These are phyloP conservation scores for Esox niger DNA, from an alignment of 2,113 vertebrate genomes.

Conservation along the genomic window DNA sequence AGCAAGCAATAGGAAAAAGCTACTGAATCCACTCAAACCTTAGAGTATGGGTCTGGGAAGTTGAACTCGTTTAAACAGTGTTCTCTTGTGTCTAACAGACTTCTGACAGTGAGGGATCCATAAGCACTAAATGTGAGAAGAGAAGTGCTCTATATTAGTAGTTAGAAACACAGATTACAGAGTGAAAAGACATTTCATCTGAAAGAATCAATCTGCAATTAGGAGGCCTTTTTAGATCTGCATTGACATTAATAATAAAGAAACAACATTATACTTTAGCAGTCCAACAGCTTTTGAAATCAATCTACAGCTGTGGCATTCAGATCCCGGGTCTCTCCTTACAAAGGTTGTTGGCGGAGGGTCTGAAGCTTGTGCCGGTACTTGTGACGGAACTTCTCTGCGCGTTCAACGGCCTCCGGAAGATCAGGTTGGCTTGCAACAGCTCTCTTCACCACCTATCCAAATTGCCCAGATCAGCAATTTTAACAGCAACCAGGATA, in stretches of 20 bases:
- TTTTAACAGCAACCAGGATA: background rate
- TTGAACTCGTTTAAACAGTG: conserved; percentile 98
- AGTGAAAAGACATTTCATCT: background rate
- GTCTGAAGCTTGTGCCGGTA: conserved; percentile 95
- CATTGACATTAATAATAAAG: conserved; percentile 40
- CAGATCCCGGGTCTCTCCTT: conserved; percentile 51
- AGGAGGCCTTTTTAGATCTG: conserved; percentile 16
- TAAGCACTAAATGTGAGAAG: conserved; percentile 82
- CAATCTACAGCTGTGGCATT: background rate
- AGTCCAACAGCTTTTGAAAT: conserved; percentile 13
- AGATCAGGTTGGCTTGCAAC: conserved; percentile 90
- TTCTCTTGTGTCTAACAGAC: conserved; percentile 94
- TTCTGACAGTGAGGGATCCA: conserved; percentile 95
- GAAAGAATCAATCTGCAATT: background rate
- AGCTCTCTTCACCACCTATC: conserved; percentile 92
- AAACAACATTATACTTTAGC: conserved; percentile 23
- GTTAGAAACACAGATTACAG: conserved; percentile 16
- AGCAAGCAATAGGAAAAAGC: conserved; percentile 15
- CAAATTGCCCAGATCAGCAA: background rate
- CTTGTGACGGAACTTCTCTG: conserved; percentile 93
- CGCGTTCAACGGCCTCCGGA: conserved; percentile 76
- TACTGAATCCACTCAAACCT: conserved; percentile 75
- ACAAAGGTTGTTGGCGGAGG: conserved; percentile 93
- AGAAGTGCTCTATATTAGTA: conserved; percentile 58
- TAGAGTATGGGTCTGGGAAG: conserved; percentile 97